These are phyloP conservation scores for Phenganax stokvisi DNA, from an alignment of 92 coral and sea anemone species.

Conservation along the genomic window DNA sequence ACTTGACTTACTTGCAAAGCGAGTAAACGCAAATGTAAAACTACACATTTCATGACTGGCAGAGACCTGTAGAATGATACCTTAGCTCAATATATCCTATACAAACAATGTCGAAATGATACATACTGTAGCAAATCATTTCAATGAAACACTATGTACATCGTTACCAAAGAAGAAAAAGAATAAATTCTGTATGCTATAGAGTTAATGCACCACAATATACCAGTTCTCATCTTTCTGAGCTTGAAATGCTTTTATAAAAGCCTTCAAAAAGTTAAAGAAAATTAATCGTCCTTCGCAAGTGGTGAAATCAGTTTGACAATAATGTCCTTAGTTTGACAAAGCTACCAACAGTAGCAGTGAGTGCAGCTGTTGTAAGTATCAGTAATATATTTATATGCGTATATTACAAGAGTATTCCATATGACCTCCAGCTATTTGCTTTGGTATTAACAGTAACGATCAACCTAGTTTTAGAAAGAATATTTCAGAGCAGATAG, in stretches of 20 bases:
- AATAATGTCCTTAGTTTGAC: no score
- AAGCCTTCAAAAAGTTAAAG: constrained; percentile 48
- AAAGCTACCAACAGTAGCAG: background rate
- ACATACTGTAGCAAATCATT: background rate
- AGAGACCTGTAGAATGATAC: constrained; percentile 60
- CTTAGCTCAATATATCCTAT: background rate
- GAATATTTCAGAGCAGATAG: no score
- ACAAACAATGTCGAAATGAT: no score
- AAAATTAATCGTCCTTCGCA: background rate
- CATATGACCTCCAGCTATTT: no score
- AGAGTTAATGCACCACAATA: no score
- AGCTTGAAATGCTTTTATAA: constrained; percentile 82
- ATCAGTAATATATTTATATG: no score
- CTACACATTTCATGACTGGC: constrained; percentile 84
- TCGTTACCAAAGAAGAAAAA: no score
- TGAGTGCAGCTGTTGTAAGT: background rate
- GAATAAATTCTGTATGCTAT: no score
- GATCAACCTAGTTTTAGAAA: no score
- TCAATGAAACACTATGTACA: background rate
- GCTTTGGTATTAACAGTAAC: no score
- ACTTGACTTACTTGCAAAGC: constrained; percentile 66
- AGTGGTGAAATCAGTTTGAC: background rate
- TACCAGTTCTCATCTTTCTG: constrained; percentile 99
- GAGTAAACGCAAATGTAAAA: constrained; percentile 75
- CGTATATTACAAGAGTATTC: no score